phyloP scores from a whole-genome alignment of 2,888 invertebrate genomes.

The Bembecia ichneumoniformis region DNA sequence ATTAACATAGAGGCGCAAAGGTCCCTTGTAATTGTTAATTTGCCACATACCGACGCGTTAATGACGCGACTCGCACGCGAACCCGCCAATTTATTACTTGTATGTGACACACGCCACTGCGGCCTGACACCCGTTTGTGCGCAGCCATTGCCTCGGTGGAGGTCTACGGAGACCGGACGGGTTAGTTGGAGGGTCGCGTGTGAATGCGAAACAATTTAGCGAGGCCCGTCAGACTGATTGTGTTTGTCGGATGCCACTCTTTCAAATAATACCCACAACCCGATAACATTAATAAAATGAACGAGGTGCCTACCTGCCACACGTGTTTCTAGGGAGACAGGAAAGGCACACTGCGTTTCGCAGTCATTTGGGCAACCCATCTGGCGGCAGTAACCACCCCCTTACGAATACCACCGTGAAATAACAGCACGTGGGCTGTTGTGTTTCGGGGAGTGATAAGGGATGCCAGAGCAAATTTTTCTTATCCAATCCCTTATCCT shows the following conservation, averaged over 20 bases:
- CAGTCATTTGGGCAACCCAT: too few species aligned
- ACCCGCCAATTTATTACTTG: slow-evolving; percentile 44
- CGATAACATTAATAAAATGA: too few species aligned
- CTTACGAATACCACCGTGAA: too few species aligned
- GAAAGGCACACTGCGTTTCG: too few species aligned
- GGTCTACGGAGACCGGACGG: slow-evolving; percentile 30
- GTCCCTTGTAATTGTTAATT: slow-evolving; percentile 58
- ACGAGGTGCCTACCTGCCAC: too few species aligned
- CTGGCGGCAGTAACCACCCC: too few species aligned
- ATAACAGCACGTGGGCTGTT: too few species aligned
- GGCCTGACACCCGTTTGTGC: slow-evolving; percentile 16
- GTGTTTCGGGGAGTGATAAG: too few species aligned
- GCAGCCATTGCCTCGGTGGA: neutral
- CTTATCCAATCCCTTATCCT: too few species aligned
- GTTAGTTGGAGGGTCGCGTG: slow-evolving; percentile 19
- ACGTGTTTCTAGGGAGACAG: too few species aligned
- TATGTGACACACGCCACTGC: slow-evolving; percentile 41
- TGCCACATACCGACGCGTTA: slow-evolving; percentile 55
- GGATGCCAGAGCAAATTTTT: too few species aligned
- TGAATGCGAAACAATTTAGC: slow-evolving; percentile 12
- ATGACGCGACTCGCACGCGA: slow-evolving; percentile 50
- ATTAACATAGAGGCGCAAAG: slow-evolving; percentile 57
- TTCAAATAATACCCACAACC: too few species aligned
- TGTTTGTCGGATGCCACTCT: neutral
- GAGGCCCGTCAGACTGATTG: neutral